phyloP scores from a whole-genome alignment of 2,113 vertebrate genomes.

The Pagrus major region DNA sequence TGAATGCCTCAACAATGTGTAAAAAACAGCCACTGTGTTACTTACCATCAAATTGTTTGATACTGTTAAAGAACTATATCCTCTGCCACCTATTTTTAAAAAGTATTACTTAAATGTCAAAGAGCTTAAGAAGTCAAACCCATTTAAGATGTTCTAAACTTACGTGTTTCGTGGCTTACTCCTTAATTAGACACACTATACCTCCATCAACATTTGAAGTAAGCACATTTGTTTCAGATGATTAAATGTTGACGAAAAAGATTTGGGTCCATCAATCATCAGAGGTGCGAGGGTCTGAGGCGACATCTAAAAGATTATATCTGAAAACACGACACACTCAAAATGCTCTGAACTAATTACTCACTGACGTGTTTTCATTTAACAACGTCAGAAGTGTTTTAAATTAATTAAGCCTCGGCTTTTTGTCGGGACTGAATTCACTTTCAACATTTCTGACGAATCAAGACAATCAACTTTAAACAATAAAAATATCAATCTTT shows the following conservation, averaged over 20 bases:
- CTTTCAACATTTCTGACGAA: neutral
- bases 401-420: neutral
- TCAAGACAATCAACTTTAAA: conserved; percentile 60
- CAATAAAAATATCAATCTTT: conserved; percentile 91
- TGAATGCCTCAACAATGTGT: neutral
- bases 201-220: neutral
- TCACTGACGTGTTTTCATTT: neutral
- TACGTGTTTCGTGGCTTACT: neutral
- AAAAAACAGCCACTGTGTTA: neutral
- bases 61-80: neutral
- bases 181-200: neutral
- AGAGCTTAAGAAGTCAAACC: neutral
- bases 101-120: neutral
- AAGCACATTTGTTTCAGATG: neutral
- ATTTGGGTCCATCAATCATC: neutral
- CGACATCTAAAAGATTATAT: neutral
- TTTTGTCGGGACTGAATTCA: neutral
- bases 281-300: too few species aligned
- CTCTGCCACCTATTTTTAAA: neutral
- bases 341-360: neutral
- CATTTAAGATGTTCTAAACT: neutral
- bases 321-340: neutral
- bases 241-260: conserved; percentile 3
- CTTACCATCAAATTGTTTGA: neutral
- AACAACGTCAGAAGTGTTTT: neutral